Evolutionary conservation across 2,113 vertebrate species (phyloP).

Genomic region (Myrmecophaga tridactyla): DNA sequence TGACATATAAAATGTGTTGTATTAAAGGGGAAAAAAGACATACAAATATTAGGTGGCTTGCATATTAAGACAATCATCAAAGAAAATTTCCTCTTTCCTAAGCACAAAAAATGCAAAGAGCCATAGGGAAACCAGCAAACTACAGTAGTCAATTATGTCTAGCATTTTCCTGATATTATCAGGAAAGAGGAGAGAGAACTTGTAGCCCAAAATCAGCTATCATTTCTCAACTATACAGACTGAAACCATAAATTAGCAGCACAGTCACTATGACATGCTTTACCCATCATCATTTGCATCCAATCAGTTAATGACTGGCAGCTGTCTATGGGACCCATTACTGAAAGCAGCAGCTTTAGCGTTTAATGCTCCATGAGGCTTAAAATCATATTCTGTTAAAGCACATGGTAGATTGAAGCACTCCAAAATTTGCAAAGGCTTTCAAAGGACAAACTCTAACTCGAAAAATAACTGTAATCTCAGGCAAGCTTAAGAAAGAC

Average conservation of each 20-base stretch:
- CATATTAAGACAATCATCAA: slow-evolving; percentile 59
- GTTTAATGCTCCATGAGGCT: neutral
- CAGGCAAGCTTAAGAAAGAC: neutral
- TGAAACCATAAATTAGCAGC: slow-evolving; percentile 60
- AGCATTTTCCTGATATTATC: slow-evolving; percentile 68
- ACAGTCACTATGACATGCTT: slow-evolving; percentile 41
- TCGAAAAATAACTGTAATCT: slow-evolving; percentile 46
- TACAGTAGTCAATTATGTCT: slow-evolving; percentile 53
- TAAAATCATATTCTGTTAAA: slow-evolving; percentile 47
- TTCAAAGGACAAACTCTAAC: slow-evolving; percentile 16
- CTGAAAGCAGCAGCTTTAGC: slow-evolving; percentile 28
- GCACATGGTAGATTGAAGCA: neutral
- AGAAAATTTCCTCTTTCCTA: slow-evolving; percentile 59
- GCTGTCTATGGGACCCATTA: slow-evolving; percentile 27
- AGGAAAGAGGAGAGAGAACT: slow-evolving; percentile 28
- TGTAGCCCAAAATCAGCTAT: slow-evolving; percentile 64
- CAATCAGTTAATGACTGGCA: slow-evolving; percentile 63
- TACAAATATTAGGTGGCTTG: slow-evolving; percentile 29
- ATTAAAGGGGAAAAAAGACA: neutral
- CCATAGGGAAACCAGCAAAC: slow-evolving; percentile 71
- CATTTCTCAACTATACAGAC: slow-evolving; percentile 39
- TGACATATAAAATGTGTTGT: neutral
- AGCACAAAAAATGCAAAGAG: slow-evolving; percentile 55
- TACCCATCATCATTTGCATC: slow-evolving; percentile 21
- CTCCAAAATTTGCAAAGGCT: slow-evolving; percentile 50